phyloP scores from a whole-genome alignment of 2,888 invertebrate genomes.

The Copidosoma aretas region DNA sequence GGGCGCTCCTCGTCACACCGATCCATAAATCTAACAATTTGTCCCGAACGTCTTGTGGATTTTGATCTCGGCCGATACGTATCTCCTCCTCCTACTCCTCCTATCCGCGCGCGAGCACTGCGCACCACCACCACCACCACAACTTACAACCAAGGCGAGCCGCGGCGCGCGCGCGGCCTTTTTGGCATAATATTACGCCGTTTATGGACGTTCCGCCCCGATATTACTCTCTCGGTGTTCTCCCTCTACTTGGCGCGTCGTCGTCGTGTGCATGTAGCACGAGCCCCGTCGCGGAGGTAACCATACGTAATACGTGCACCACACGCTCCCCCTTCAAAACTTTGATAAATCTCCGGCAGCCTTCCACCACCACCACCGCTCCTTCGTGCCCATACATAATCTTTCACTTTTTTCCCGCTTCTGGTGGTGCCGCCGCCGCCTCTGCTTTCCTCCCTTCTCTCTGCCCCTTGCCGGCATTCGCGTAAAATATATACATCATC shows the following conservation, averaged over 20 bases:
- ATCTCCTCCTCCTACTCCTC: slow-evolving; percentile 45
- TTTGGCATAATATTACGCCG: slow-evolving; percentile 55
- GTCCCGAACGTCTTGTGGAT: slow-evolving; percentile 56
- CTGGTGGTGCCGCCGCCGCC: no score
- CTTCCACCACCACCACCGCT: no score
- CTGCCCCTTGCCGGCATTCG: not conserved
- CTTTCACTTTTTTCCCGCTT: not conserved
- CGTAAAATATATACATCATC: not conserved
- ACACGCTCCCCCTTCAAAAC: not conserved
- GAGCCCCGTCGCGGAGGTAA: no score
- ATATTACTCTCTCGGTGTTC: not conserved
- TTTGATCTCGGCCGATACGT: slow-evolving; percentile 59
- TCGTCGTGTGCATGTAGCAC: no score
- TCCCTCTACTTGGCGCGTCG: no score
- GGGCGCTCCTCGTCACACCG: slow-evolving; percentile 53
- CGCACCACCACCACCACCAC: no score
- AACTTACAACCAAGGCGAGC: no score
- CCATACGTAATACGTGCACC: not conserved
- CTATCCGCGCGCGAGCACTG: slow-evolving; percentile 4
- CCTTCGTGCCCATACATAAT: not conserved
- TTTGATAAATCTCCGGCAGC: slow-evolving; percentile 22
- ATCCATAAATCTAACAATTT: slow-evolving; percentile 62
- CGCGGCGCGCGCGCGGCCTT: slow-evolving; percentile 20
- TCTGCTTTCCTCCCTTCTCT: no score
- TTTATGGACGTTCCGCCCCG: slow-evolving; percentile 42